A percentile compares a stretch with the other conserved stretches of the same genome.
Conservation (phyloP, 2,113 vertebrate species). For the Cinclus mexicanus region DNA sequence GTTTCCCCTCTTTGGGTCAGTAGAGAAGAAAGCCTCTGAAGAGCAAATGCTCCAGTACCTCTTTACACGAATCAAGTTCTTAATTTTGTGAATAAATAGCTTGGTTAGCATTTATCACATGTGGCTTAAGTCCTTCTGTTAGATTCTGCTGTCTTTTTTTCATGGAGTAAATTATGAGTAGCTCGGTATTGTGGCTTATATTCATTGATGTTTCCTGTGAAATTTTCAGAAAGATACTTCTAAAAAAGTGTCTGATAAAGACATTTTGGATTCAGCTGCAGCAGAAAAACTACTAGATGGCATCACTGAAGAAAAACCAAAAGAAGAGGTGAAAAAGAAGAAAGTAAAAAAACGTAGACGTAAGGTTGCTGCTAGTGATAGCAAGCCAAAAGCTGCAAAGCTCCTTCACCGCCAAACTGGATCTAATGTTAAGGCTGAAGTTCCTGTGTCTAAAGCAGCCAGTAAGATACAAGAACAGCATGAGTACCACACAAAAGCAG, state of each 20-base stretch:
- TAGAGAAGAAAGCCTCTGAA: neutral
- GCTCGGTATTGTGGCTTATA: neutral
- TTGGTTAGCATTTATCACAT: neutral
- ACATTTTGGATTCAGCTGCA: slow-evolving; percentile 78
- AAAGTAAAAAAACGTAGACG: neutral
- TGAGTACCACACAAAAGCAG: accelerated
- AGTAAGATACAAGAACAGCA: neutral
- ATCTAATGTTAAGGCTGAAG: neutral
- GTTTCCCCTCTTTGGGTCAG: neutral
- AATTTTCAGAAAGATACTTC: slow-evolving; percentile 72
- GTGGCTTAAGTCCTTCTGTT: neutral
- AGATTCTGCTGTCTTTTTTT: neutral
- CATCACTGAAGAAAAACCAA: slow-evolving; percentile 59
- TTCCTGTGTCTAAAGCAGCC: neutral
- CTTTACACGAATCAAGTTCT: neutral
- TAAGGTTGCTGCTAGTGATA: neutral
- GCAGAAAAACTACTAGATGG: slow-evolving; percentile 77
- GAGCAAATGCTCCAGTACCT: neutral
- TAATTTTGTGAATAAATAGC: neutral
- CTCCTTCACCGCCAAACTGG: slow-evolving; percentile 49
- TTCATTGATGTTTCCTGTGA: neutral
- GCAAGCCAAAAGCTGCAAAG: slow-evolving; percentile 46
- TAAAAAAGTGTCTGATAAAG: slow-evolving; percentile 60
- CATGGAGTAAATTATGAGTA: neutral
- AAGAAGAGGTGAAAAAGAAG: slow-evolving; percentile 62